phyloP scores from a whole-genome alignment of 2,113 vertebrate genomes.

The Setophaga petechia region DNA sequence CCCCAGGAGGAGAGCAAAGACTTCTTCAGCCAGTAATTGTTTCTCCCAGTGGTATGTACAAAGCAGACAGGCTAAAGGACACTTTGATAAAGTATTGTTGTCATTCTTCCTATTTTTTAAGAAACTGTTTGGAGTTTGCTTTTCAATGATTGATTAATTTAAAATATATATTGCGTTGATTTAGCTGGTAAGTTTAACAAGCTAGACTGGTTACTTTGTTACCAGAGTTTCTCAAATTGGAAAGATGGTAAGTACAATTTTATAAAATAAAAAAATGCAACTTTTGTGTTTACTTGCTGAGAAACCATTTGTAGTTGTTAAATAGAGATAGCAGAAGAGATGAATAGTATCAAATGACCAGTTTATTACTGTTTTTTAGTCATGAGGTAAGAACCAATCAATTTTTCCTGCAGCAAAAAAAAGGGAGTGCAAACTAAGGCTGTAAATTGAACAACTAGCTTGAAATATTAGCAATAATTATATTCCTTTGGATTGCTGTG shows the following conservation, averaged over 20 bases:
- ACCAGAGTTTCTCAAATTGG: background rate
- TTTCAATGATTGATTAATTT: background rate
- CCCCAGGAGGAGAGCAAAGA: constrained; percentile 92
- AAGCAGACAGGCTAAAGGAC: background rate
- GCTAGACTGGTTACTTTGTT: background rate
- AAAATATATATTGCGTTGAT: background rate
- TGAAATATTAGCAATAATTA: background rate
- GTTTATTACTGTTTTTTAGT: background rate
- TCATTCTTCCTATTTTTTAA: fast-evolving
- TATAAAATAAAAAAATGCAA: background rate
- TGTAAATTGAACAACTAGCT: background rate
- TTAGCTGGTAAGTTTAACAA: background rate
- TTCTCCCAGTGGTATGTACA: constrained; percentile 90
- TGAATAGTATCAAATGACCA: background rate
- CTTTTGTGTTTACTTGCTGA: background rate
- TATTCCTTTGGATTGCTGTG: background rate
- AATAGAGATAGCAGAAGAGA: background rate
- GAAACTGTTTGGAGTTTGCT: background rate
- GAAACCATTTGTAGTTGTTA: background rate
- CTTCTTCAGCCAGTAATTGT: constrained; percentile 94
- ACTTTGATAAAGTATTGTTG: background rate
- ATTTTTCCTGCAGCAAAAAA: background rate
- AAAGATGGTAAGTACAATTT: background rate
- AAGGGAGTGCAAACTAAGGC: background rate
- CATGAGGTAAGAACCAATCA: background rate